A percentile compares a stretch with the other conserved stretches of the same genome.
phyloP scores from a whole-genome alignment of 2,888 invertebrate genomes.

The Brenthis ino region DNA sequence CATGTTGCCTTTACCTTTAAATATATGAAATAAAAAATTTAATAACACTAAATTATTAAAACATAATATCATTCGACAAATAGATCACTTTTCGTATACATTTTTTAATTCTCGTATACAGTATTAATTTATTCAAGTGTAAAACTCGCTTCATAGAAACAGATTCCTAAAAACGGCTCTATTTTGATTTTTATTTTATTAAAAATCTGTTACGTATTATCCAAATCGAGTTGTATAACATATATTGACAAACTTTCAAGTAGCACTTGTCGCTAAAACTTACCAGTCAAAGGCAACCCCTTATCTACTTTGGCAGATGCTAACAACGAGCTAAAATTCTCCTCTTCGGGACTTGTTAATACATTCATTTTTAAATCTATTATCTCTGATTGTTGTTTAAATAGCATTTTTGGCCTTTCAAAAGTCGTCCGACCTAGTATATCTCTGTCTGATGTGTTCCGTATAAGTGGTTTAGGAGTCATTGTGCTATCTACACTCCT shows the following conservation, averaged over 20 bases:
- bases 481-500: conserved; percentile 63
- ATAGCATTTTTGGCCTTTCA: conserved; percentile 69
- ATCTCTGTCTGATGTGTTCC: conserved; percentile 65
- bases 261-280: conserved; percentile 26
- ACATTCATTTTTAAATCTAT: conserved; percentile 77
- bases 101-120: too few relatives aligned
- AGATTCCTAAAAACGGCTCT: too few relatives aligned
- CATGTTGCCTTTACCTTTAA: conserved; percentile 70
- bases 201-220: too few relatives aligned
- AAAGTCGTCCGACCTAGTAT: conserved; percentile 57
- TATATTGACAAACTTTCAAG: too few relatives aligned
- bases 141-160: too few relatives aligned
- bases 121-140: too few relatives aligned
- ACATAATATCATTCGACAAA: too few relatives aligned
- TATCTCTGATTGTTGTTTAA: conserved; percentile 74
- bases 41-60: too few relatives aligned
- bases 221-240: too few relatives aligned
- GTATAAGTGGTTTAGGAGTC: conserved; percentile 59
- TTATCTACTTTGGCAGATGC: conserved; percentile 61
- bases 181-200: too few relatives aligned
- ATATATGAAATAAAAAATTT: not conserved
- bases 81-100: too few relatives aligned
- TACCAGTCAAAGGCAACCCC: conserved; percentile 79
- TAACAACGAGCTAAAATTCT: conserved; percentile 62
- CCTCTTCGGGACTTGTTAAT: conserved; percentile 64